These are phyloP conservation scores for Phenganax marumi DNA, from an alignment of 92 coral and sea anemone genomes.

Conservation along the genomic window DNA sequence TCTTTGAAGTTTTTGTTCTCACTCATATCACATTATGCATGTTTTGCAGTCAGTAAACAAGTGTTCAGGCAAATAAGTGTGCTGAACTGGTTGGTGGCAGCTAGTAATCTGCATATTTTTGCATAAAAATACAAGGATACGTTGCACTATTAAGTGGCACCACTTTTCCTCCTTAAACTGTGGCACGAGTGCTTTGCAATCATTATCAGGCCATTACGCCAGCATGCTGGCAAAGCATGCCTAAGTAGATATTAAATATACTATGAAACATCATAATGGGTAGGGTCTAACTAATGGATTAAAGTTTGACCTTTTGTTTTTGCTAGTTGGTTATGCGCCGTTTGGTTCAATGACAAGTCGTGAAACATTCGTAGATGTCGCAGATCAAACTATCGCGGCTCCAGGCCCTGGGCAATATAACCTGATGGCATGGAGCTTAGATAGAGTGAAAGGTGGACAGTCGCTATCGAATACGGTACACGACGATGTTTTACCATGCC, in stretches of 20 bases:
- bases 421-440: slow-evolving; percentile 61
- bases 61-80: no score
- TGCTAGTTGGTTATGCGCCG: slow-evolving; percentile 91
- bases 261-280: no score
- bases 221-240: not conserved
- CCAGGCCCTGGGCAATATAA: slow-evolving; percentile 98
- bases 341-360: slow-evolving; percentile 94
- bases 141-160: no score
- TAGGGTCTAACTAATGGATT: not conserved
- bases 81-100: no score
- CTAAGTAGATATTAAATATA: not conserved
- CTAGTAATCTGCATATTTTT: no score
- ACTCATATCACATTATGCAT: no score
- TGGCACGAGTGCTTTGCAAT: not conserved
- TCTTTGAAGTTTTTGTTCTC: no score
- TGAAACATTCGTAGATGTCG: slow-evolving; percentile 90
- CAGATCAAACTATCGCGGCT: slow-evolving; percentile 84
- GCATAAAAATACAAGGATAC: no score
- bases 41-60: no score
- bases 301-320: not conserved
- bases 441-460: slow-evolving; percentile 82
- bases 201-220: not conserved
- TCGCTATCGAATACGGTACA: slow-evolving; percentile 79
- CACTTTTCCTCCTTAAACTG: no score
- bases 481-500: no score